These are phyloP conservation scores for Patella depressa DNA, from an alignment of 2,888 invertebrate genomes.

Conservation along the genomic window DNA sequence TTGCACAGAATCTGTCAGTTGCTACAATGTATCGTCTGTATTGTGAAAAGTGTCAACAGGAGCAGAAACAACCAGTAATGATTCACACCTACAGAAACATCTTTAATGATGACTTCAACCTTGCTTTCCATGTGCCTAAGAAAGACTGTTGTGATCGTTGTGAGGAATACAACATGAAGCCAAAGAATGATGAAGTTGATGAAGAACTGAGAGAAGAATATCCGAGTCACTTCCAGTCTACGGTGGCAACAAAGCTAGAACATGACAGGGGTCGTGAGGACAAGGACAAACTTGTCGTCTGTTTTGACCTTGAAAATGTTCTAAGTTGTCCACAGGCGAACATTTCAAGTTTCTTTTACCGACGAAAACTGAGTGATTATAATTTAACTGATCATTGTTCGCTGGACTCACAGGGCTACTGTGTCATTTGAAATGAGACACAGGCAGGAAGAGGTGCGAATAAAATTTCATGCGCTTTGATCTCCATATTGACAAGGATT, in stretches of 20 bases:
- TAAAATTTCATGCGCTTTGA: neutral
- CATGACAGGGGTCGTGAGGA: neutral
- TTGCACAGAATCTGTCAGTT: neutral
- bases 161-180: conserved; percentile 1
- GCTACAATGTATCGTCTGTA: conserved; percentile 13
- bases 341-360: conserved; percentile 16
- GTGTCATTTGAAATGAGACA: neutral
- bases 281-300: conserved; percentile 1
- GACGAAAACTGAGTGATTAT: neutral
- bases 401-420: neutral
- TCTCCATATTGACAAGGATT: neutral
- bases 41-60: neutral
- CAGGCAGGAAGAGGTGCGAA: neutral
- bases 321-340: conserved; percentile 7
- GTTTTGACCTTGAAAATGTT: conserved; percentile 22
- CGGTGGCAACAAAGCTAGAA: conserved; percentile 6
- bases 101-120: conserved; percentile 10
- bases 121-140: neutral
- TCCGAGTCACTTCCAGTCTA: neutral
- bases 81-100: conserved; percentile 1
- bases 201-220: neutral
- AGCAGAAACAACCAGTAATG: neutral
- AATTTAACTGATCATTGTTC: neutral
- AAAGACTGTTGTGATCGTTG: conserved; percentile 17
- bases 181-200: neutral